phyloP scores from a whole-genome alignment of 2,888 invertebrate species.

The Nomada ruficornis region DNA sequence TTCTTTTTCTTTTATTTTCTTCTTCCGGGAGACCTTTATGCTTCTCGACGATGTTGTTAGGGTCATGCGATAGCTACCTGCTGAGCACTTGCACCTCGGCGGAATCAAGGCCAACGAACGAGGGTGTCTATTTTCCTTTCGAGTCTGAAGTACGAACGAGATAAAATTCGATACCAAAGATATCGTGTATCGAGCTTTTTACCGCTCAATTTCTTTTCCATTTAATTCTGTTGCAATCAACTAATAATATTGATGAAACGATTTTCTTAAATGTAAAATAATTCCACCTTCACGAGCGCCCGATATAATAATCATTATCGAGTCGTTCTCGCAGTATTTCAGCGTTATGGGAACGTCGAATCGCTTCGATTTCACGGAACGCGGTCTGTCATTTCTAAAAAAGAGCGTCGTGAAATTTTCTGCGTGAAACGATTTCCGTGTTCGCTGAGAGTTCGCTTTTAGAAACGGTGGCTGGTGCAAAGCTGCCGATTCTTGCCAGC shows the following conservation, averaged over 20 bases:
- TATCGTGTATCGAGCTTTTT: too few species aligned
- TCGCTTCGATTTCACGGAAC: background rate
- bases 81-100: background rate
- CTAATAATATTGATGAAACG: too few species aligned
- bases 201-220: too few species aligned
- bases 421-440: slow-evolving; percentile 17
- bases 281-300: too few species aligned
- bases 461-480: background rate
- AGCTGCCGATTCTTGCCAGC: background rate
- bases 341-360: too few species aligned
- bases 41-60: background rate
- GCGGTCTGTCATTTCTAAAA: background rate
- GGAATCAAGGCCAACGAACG: slow-evolving; percentile 1
- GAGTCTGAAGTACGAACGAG: too few species aligned
- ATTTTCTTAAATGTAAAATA: too few species aligned
- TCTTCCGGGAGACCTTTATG: slow-evolving; percentile 1
- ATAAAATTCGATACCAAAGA: too few species aligned
- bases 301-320: too few species aligned
- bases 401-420: background rate
- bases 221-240: too few species aligned
- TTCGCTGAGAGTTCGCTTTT: slow-evolving; percentile 6
- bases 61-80: background rate
- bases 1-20: background rate
- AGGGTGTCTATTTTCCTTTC: too few species aligned
- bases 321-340: too few species aligned